Percentiles rank a stretch among this genome's conserved stretches.
Evolutionary conservation across 2,113 vertebrate genomes (phyloP).

Genomic region (Gymnarchus niloticus): DNA sequence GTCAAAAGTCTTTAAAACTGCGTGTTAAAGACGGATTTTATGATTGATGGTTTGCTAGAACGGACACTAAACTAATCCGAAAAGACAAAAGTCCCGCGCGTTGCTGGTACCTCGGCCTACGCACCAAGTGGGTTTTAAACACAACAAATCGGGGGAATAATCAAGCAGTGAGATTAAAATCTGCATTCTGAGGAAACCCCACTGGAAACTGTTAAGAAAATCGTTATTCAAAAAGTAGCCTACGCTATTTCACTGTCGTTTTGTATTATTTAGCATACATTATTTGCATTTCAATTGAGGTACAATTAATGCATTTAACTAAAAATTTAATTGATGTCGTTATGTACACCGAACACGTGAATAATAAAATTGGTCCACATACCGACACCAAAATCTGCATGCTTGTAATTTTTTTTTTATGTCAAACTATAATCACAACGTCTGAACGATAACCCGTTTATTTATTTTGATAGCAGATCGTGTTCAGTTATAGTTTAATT

Average conservation of each 20-base stretch:
- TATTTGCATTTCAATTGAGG: neutral
- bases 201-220: no score
- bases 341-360: neutral
- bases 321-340: neutral
- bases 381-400: neutral
- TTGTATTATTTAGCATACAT: no score
- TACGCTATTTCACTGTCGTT: no score
- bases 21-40: neutral
- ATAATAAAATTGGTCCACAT: neutral
- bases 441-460: neutral
- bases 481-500: no score
- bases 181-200: no score
- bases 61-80: neutral
- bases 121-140: neutral
- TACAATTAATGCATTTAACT: neutral
- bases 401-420: neutral
- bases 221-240: no score
- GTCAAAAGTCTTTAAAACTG: no score
- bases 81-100: neutral
- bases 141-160: neutral
- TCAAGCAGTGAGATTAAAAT: no score
- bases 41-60: neutral
- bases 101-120: neutral
- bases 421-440: neutral
- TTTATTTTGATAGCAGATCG: neutral